Base-by-base conservation (phyloP, 2,888 invertebrate species). In the Tiliacea aurago region DNA sequence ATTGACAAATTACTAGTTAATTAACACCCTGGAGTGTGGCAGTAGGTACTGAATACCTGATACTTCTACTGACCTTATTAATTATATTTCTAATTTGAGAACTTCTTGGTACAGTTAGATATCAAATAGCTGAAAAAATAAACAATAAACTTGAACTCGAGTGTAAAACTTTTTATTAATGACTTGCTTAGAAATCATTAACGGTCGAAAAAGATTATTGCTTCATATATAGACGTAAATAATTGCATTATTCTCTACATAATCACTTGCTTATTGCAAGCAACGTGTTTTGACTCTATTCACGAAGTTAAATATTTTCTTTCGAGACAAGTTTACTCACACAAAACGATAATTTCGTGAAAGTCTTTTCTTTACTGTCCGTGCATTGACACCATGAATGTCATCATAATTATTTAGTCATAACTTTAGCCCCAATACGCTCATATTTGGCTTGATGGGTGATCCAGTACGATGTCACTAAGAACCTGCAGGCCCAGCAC, bases 341-440 rank as follows among this genome's bases (percentile, higher is more conserved):
- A 61, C 23, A 55, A 67, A 53, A 49, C 3, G 7, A 49, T 78
- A 59, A 67, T 79, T 63, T 78, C 28, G 62, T 59, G 63, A 72
- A 80, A 79, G 65, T 63, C n/a, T 82, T 69, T 66, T 20, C 28
- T 45, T 63, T 58, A 7, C 23, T 55, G 63, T 49, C 43, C 28
- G 18, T 58, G 15, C n/a, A 82, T 43, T 70, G 65, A 78, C 62
- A 70, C 58, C 45, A 43, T 13, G 55, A 59, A 83, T 56, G 55
- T 80, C 79, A 73, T 83, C 67, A 80, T 83, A 81, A 79, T 77
- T 78, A 82, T 76, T 75, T 76, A 43, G 51, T 75, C 81, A 59
- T 80, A 56, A 79, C 43, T 62, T 53, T 20, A 55, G 33, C 37
- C 45, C 33, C 55, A 69, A 64, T 45, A 53, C 20, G 18, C 28